phyloP scores from a whole-genome alignment of 2,113 vertebrate species.

The Fregetta grallaria region DNA sequence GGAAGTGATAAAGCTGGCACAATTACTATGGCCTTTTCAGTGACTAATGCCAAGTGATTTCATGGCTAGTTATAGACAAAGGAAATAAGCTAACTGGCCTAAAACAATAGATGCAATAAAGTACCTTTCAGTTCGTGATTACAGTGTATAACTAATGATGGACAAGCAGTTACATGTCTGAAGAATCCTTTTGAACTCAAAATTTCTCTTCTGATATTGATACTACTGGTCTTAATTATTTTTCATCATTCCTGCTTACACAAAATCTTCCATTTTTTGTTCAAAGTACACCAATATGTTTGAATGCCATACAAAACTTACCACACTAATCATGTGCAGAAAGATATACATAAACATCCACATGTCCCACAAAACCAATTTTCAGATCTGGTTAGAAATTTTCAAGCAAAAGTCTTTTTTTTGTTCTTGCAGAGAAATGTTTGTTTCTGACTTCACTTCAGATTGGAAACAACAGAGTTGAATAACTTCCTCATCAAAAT shows the following conservation, averaged over 20 bases:
- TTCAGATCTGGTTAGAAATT: not conserved
- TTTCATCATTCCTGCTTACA: not conserved
- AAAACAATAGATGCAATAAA: constrained; percentile 21
- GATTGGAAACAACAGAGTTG: not conserved
- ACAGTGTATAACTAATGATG: not conserved
- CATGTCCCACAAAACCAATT: not conserved
- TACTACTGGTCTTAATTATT: not conserved
- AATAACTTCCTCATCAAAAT: not conserved
- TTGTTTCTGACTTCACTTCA: not conserved
- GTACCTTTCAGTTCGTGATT: not conserved
- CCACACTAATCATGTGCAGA: not conserved
- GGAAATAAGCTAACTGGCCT: constrained; percentile 52
- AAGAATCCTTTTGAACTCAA: not conserved
- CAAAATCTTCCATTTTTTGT: not conserved
- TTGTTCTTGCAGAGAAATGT: not conserved
- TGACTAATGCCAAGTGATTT: constrained; percentile 65
- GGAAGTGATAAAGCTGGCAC: constrained; percentile 79
- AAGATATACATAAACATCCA: not conserved
- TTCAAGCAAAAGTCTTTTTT: not conserved
- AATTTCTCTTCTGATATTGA: not conserved
- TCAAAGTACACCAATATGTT: not conserved
- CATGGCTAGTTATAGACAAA: constrained; percentile 73
- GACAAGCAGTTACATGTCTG: not conserved
- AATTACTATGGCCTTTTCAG: constrained; percentile 63
- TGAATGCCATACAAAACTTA: not conserved